These are phyloP conservation scores for Cinclus mexicanus DNA, from an alignment of 2,113 vertebrate species.

Conservation along the genomic window DNA sequence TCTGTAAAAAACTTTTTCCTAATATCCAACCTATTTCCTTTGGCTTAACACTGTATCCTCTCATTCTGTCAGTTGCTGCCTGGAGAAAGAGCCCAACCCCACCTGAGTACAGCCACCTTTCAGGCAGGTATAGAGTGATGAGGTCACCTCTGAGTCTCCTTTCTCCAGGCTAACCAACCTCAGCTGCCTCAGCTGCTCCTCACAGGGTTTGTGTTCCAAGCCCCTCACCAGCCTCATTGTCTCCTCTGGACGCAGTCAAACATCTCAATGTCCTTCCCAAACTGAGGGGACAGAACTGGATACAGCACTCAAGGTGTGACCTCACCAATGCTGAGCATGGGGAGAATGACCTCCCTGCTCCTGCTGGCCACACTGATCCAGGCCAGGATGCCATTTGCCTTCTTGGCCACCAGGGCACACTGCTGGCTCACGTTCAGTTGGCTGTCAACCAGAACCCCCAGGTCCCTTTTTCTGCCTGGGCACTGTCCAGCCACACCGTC, in stretches of 20 bases:
- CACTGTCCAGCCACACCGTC: not conserved
- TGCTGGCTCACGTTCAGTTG: not conserved
- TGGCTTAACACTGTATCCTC: not conserved
- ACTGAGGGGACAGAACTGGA: not conserved
- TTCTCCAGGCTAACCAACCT: not conserved
- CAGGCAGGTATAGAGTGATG: not conserved
- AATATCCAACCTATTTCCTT: not conserved
- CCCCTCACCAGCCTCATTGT: not conserved
- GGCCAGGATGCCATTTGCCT: not conserved
- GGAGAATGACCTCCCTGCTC: not conserved
- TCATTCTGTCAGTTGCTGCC: not conserved
- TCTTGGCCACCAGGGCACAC: not conserved
- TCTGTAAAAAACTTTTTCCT: not conserved
- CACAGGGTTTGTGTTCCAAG: not conserved
- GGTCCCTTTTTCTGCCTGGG: not conserved
- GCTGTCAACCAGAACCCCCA: fast-evolving
- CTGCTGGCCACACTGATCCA: not conserved
- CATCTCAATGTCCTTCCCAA: fast-evolving
- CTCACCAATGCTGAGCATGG: fast-evolving
- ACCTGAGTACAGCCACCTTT: not conserved
- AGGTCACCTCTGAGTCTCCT: not conserved
- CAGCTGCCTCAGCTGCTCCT: fast-evolving
- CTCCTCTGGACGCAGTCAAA: fast-evolving
- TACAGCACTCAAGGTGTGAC: not conserved
- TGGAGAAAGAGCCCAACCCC: not conserved